These are phyloP conservation scores for Epinotia ramella DNA, from an alignment of 2,888 invertebrate species.

Conservation along the genomic window DNA sequence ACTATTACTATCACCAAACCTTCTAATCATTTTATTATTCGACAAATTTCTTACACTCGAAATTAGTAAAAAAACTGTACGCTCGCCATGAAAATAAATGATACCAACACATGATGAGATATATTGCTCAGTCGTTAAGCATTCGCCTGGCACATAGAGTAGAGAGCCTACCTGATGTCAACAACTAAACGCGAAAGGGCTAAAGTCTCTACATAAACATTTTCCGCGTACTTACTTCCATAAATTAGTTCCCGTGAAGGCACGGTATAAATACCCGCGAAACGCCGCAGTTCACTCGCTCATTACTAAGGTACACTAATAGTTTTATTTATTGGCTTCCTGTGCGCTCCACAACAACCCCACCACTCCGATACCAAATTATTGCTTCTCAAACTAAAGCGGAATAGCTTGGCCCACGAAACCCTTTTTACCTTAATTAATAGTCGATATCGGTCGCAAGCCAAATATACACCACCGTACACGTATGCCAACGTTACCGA, in stretches of 20 bases:
- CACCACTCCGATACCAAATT: conserved; percentile 48
- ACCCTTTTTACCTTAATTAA: conserved; percentile 43
- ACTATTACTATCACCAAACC: not conserved
- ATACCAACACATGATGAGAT: not conserved
- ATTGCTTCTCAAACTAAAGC: conserved; percentile 33
- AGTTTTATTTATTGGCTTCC: conserved; percentile 80
- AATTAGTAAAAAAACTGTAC: not conserved
- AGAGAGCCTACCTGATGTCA: conserved; percentile 77
- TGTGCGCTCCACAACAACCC: conserved; percentile 64
- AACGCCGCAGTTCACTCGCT: conserved; percentile 72
- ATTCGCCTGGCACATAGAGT: conserved; percentile 53
- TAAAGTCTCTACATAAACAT: conserved; percentile 79
- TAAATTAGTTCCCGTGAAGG: conserved; percentile 83
- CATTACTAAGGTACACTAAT: conserved; percentile 75
- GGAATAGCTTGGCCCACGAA: conserved; percentile 40
- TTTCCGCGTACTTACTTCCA: conserved; percentile 84
- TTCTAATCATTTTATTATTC: not conserved
- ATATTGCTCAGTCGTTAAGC: conserved; percentile 19
- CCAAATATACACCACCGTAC: conserved; percentile 27
- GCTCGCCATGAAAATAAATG: not conserved
- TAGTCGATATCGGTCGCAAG: conserved; percentile 47
- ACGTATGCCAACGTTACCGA: conserved; percentile 36
- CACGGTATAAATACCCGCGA: conserved; percentile 82
- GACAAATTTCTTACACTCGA: not conserved
- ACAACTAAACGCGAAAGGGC: conserved; percentile 67